Conservation (phyloP, 2,113 vertebrate genomes). For the Grammomys surdaster region DNA sequence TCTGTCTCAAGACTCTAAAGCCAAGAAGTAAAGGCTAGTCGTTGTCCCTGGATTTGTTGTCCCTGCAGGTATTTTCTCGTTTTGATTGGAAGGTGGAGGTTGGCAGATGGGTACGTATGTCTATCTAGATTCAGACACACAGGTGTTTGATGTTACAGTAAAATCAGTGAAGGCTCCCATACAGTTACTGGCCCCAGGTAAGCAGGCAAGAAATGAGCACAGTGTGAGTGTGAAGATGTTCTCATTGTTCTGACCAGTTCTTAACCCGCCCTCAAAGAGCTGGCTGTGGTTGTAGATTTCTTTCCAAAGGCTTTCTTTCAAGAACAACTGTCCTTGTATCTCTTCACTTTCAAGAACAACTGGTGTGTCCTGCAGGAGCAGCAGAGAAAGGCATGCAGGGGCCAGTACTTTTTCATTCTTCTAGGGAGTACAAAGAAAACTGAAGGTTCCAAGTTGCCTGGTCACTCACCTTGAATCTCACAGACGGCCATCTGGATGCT, state of each 20-base stretch:
- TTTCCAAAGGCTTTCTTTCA: not conserved
- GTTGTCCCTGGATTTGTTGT: not conserved
- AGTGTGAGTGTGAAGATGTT: not conserved
- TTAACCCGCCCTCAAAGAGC: not conserved
- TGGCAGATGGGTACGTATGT: too few relatives aligned
- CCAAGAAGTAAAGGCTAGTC: not conserved
- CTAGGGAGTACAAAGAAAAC: slow-evolving; percentile 26
- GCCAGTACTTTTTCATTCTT: not conserved
- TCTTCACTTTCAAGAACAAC: not conserved
- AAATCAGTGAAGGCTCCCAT: not conserved
- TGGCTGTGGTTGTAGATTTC: not conserved
- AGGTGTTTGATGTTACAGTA: not conserved
- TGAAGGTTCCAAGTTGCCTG: not conserved
- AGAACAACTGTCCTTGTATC: not conserved
- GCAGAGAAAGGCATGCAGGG: not conserved
- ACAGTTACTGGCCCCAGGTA: not conserved
- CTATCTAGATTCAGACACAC: slow-evolving; percentile 7
- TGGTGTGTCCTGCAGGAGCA: not conserved
- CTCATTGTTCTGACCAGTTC: not conserved
- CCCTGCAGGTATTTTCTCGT: not conserved
- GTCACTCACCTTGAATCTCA: slow-evolving; percentile 96
- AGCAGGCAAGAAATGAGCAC: not conserved
- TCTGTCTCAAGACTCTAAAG: slow-evolving; percentile 1
- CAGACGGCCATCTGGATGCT: slow-evolving; percentile 99
- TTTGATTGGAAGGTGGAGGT: not conserved